Base-by-base conservation (phyloP, 2,113 vertebrate species). In the Thunnus thynnus region DNA sequence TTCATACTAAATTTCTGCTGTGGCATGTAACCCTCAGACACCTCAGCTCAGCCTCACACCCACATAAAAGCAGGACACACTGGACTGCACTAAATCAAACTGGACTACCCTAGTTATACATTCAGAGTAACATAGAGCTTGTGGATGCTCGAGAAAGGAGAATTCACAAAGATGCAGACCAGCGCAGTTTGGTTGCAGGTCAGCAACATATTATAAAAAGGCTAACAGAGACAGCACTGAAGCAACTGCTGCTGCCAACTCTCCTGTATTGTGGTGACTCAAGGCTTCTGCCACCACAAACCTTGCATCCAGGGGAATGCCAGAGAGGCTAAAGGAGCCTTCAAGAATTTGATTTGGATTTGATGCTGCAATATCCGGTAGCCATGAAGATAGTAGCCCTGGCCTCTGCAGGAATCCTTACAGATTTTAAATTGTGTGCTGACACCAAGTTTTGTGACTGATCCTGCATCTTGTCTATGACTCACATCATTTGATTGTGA, bases 321-420 rank as follows among this genome's bases (percentile, higher is more conserved):
- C 69, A 57, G 48, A 60, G 48, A 56, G 41, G 20, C 70, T 58
- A 50, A 68, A 75, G 46, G 32, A 87, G 48, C 60, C 75, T 81
- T 27, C 41, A 70, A 78, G 67, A 83, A 85, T 85, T 71, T 70
- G 79, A 87, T 90, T 85, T 89, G 60, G 61, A 82, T 65, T 75
- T 78, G 76, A 89, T 86, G 76, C 71, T 68, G 83, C 86, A 88
- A 88, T 89, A 90, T 93, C 87, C 52, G 32, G 87, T 74, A 86
- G 74, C 86, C 83, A 81, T 89, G 84, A 82, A 85, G 87, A 90
- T 78, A 80, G 75, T 27, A 63, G 80, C 82, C 50, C 61, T 63
- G 83, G 76, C 71, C 27, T 87, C 83, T 61, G 72, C 61, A 66
- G 78, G 60, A 84, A 86, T 87, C 84, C 68, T 79, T 67, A 51